Base-by-base conservation (phyloP, 2,888 invertebrate species). In the Hemistola chrysoprasaria region DNA sequence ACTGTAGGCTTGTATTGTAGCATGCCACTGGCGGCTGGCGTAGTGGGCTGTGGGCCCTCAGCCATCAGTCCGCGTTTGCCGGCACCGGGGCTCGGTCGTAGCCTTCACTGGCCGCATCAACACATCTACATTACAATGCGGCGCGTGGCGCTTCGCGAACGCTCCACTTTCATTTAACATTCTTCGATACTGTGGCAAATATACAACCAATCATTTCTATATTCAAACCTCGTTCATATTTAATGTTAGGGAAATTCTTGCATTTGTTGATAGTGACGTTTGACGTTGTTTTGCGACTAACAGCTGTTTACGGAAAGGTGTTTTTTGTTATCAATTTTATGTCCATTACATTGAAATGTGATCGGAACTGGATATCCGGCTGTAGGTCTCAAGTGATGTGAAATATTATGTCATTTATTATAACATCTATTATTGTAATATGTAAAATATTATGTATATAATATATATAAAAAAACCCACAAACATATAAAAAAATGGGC, bases 51-150 rank as follows among this genome's bases (percentile, higher is more conserved):
- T 16, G 2, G 16, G 16, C 16, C 16, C n/a, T n/a, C n/a, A n/a
- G n/a, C 49, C 42, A 47, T 61, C 69, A 70, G 71, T 70, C 45
- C 57, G 67, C 60, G 62, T 53, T 48, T 47, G 64, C 42, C 65
- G 54, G 50, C 56, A 43, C 39, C 26, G 56, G 50, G 48, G 46
- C 55, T 49, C 53, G 54, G 54, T 52, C 52, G 54, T 56, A 53
- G 47, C 33, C 28, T 26, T 32, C 48, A n/a, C n/a, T n/a, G 21
- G 33, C 25, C 24, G 21, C 9, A 7, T 23, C 26, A 43, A 39
- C n/a, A n/a, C n/a, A n/a, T n/a, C n/a, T n/a, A n/a, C n/a, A n/a
- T n/a, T n/a, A n/a, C n/a, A n/a, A n/a, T n/a, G n/a, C n/a, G 47
- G 37, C 58, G 60, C 65, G 63, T 65, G 61, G 56, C 61, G 40